Evolutionary conservation across 2,888 invertebrate genomes (phyloP).

Genomic region (Belgica antarctica): DNA sequence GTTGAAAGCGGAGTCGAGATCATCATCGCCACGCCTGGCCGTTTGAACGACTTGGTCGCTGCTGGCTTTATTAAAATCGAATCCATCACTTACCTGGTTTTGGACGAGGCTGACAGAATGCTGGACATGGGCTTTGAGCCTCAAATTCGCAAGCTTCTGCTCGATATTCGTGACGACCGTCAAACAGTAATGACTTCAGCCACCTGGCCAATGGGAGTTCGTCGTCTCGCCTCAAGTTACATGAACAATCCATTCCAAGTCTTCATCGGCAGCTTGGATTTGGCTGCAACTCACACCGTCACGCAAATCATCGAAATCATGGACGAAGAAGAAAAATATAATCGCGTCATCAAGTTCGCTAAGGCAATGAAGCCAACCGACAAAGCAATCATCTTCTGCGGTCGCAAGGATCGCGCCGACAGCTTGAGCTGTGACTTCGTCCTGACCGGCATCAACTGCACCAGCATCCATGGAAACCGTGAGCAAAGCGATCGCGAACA

Average conservation of each 20-base stretch:
- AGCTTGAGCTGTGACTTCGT: conserved; percentile 77
- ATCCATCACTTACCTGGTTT: conserved; percentile 79
- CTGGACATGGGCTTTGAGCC: conserved; percentile 68
- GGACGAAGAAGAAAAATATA: conserved; percentile 67
- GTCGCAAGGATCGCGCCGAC: conserved; percentile 79
- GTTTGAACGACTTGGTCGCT: conserved; percentile 84
- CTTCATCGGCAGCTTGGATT: conserved; percentile 81
- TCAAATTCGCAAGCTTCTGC: conserved; percentile 78
- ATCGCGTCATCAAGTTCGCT: conserved; percentile 66
- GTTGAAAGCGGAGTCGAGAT: conserved; percentile 84
- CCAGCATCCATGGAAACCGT: conserved; percentile 85
- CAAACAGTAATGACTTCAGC: conserved; percentile 98
- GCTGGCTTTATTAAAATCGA: conserved; percentile 70
- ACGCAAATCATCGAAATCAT: conserved; percentile 75
- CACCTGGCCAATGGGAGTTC: conserved; percentile 89
- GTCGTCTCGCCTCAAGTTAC: conserved; percentile 79
- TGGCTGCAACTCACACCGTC: conserved; percentile 87
- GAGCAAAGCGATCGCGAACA: conserved; percentile 77
- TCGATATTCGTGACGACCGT: conserved; percentile 79
- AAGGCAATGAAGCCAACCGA: conserved; percentile 68
- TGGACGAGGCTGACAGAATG: conserved; percentile 92
- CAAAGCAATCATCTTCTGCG: conserved; percentile 88
- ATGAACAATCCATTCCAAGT: conserved; percentile 89
- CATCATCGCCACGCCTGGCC: conserved; percentile 91
- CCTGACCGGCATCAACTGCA: conserved; percentile 66